Percentiles rank a stretch among this genome's conserved stretches.
Conservation (phyloP, 64 coral and sea anemone genomes). For the Astreopora myriophthalma region DNA sequence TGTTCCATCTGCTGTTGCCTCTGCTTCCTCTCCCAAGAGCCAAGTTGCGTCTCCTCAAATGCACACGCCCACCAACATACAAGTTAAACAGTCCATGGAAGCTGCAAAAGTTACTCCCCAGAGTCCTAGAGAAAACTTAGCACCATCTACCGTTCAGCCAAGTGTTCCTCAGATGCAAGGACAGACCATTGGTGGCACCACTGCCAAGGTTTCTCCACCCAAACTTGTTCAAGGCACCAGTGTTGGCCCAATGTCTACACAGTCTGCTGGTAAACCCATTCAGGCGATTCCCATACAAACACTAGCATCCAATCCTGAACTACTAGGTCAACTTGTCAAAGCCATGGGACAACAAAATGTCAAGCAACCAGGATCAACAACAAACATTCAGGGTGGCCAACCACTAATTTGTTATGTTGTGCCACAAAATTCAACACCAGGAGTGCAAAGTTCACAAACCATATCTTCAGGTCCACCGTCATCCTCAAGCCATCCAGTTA, state of each 20-base stretch:
- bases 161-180: not conserved
- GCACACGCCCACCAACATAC: not conserved
- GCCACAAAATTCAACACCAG: conserved; percentile 22
- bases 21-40: not conserved
- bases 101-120: not conserved
- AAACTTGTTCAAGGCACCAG: not conserved
- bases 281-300: conserved; percentile 23
- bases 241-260: not conserved
- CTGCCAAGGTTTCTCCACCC: not conserved
- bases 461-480: not conserved
- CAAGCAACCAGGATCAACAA: not conserved
- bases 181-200: not conserved
- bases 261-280: not conserved
- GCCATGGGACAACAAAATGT: conserved; percentile 20
- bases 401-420: conserved; percentile 45
- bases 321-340: conserved; percentile 28
- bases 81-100: not conserved
- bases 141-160: not conserved
- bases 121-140: not conserved
- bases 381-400: conserved; percentile 9
- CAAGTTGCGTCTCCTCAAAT: not conserved
- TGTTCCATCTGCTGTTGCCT: conserved; percentile 22
- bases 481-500: conserved; percentile 29
- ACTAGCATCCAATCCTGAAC: conserved; percentile 11
- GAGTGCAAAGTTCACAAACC: not conserved